phyloP scores from a whole-genome alignment of 2,113 vertebrate genomes.

The Ellobius talpinus region DNA sequence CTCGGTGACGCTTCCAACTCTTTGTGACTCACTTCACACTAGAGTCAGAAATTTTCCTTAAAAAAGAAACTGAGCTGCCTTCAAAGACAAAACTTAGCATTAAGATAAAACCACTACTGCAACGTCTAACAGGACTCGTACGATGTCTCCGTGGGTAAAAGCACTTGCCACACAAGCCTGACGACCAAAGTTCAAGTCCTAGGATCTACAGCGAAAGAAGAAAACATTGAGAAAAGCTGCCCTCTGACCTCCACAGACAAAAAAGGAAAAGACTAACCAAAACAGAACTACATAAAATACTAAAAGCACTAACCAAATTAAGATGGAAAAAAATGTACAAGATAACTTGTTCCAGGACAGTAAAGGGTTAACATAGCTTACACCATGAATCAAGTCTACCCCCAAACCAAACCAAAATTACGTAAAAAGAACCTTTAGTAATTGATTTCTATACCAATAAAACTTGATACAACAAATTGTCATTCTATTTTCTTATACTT shows the following conservation, averaged over 20 bases:
- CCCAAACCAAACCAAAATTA: background rate
- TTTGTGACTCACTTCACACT: background rate
- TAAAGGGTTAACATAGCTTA: background rate
- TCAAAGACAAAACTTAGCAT: background rate
- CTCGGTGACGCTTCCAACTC: background rate
- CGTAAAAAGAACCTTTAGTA: background rate
- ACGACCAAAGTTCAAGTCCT: background rate
- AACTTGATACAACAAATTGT: constrained; percentile 2
- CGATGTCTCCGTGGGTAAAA: background rate
- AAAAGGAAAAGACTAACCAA: background rate
- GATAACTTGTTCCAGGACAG: background rate
- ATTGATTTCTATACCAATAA: constrained; percentile 8
- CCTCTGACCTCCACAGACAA: background rate
- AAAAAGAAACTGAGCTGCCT: background rate
- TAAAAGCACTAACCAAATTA: constrained; percentile 46
- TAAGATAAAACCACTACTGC: background rate
- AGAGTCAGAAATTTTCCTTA: constrained; percentile 9
- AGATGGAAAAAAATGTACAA: constrained; percentile 16
- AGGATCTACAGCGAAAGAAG: background rate
- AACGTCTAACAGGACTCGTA: background rate
- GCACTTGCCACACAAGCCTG: background rate
- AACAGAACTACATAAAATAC: background rate
- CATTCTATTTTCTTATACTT: background rate
- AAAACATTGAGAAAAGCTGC: background rate
- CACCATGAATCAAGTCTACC: constrained; percentile 16